phyloP scores from a whole-genome alignment of 2,113 vertebrate genomes.

The Python bivittatus region DNA sequence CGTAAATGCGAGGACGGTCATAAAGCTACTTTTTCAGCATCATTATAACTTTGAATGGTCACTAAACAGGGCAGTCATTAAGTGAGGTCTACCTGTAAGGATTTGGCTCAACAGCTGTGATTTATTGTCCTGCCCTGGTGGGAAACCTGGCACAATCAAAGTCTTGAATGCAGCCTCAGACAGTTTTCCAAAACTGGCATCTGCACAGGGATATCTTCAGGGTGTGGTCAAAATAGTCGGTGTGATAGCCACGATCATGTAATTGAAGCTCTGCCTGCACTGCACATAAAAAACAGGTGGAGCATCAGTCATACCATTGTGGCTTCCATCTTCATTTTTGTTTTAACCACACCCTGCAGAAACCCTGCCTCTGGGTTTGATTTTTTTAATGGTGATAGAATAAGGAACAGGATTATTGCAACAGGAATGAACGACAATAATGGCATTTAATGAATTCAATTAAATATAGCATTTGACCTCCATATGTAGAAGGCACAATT shows the following conservation, averaged over 20 bases:
- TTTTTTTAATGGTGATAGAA: neutral
- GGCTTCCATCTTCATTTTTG: neutral
- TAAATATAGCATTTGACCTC: neutral
- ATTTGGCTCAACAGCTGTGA: neutral
- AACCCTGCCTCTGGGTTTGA: neutral
- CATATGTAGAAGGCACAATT: neutral
- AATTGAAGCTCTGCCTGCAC: neutral
- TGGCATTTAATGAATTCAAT: neutral
- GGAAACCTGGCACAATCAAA: neutral
- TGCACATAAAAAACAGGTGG: neutral
- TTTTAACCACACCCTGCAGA: neutral
- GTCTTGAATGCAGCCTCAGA: neutral
- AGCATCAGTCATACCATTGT: neutral
- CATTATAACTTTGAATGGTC: neutral
- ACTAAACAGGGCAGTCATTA: neutral
- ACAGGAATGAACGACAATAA: neutral
- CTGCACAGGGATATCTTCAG: neutral
- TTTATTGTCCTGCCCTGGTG: neutral
- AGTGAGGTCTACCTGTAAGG: neutral
- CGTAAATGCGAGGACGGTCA: neutral
- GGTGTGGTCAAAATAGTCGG: neutral
- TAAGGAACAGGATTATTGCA: neutral
- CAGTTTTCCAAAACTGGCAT: neutral
- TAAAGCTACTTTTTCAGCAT: neutral
- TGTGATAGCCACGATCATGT: neutral